These are phyloP conservation scores for Amphiprion ocellaris DNA, from an alignment of 2,113 vertebrate species.

Conservation along the genomic window DNA sequence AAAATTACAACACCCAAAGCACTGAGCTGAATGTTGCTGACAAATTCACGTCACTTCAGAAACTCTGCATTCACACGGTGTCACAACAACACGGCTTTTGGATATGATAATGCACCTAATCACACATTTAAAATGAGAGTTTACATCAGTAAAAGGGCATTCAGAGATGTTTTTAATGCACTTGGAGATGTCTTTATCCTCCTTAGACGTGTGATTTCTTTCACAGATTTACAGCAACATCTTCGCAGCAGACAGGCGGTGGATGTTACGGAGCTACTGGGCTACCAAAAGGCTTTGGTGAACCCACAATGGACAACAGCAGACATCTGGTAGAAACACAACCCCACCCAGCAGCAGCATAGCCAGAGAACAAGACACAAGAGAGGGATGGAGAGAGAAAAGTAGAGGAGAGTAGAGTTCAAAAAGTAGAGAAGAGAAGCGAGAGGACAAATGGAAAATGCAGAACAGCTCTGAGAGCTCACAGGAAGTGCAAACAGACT, in stretches of 20 bases:
- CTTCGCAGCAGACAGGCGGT: slow-evolving; percentile 51
- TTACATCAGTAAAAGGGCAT: slow-evolving; percentile 16
- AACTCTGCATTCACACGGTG: slow-evolving; percentile 36
- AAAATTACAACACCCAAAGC: slow-evolving; percentile 57
- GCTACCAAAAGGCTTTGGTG: slow-evolving; percentile 76
- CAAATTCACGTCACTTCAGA: slow-evolving; percentile 50
- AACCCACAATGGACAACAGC: slow-evolving; percentile 75
- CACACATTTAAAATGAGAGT: slow-evolving; percentile 20
- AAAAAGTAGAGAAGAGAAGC: slow-evolving; percentile 12
- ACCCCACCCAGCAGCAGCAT: slow-evolving; percentile 74
- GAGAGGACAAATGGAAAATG: slow-evolving; percentile 33
- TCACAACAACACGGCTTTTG: slow-evolving; percentile 30
- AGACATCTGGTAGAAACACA: slow-evolving; percentile 76
- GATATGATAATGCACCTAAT: slow-evolving; percentile 43
- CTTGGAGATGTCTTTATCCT: slow-evolving; percentile 18
- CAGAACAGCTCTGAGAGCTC: slow-evolving; percentile 36
- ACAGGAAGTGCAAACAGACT: slow-evolving; percentile 65
- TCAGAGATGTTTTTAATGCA: slow-evolving; percentile 8
- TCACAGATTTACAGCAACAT: slow-evolving; percentile 51
- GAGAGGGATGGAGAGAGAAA: slow-evolving; percentile 17
- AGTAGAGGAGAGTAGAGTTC: slow-evolving; percentile 13
- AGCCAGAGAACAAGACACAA: slow-evolving; percentile 66
- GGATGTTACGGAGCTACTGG: slow-evolving; percentile 73
- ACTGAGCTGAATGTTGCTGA: slow-evolving; percentile 43
- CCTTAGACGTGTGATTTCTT: slow-evolving; percentile 18